These are phyloP conservation scores for Dromiciops gliroides DNA, from an alignment of 2,113 vertebrate species.

Conservation along the genomic window DNA sequence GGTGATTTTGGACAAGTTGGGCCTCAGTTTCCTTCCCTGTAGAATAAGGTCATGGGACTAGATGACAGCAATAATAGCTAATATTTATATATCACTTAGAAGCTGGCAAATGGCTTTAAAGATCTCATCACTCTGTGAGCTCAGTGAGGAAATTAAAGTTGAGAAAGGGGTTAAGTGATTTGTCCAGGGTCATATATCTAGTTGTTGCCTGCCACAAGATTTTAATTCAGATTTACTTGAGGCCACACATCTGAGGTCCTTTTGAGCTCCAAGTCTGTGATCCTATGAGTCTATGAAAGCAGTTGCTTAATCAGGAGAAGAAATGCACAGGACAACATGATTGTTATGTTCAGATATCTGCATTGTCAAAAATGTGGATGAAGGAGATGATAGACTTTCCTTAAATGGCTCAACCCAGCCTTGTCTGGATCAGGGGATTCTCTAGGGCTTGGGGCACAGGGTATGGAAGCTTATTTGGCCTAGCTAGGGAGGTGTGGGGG, in stretches of 20 bases:
- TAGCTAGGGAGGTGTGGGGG: no score
- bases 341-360: background rate
- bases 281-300: background rate
- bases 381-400: background rate
- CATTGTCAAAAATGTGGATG: background rate
- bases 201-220: background rate
- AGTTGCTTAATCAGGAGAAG: background rate
- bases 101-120: background rate
- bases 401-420: background rate
- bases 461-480: background rate
- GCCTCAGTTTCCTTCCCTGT: background rate
- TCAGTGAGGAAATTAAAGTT: background rate
- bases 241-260: background rate
- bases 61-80: background rate
- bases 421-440: background rate
- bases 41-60: background rate
- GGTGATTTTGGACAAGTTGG: background rate
- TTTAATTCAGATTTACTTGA: background rate
- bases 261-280: background rate
- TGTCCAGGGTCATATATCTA: background rate
- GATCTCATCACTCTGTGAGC: background rate
- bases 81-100: background rate
- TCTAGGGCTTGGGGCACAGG: background rate
- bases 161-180: background rate
- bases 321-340: background rate